Conservation (phyloP, 1,140 invertebrate species). For the Cydia fagiglandana region DNA sequence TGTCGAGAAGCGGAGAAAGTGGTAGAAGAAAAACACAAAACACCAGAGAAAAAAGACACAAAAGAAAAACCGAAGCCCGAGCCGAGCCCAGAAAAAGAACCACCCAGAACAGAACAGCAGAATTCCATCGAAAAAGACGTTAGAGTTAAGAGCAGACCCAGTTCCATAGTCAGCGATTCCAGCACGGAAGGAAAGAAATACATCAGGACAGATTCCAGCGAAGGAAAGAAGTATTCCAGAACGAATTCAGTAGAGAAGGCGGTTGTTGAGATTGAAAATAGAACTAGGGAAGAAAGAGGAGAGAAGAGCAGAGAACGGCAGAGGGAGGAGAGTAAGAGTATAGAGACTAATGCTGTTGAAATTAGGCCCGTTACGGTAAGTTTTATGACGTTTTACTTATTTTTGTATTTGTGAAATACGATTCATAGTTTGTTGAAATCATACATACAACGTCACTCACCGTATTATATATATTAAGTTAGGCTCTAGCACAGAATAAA, state of each 20-base stretch:
- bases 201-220: slow-evolving; percentile 35
- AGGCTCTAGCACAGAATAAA: too few species aligned
- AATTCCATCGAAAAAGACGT: slow-evolving; percentile 21
- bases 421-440: too few species aligned
- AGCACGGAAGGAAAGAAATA: slow-evolving; percentile 36
- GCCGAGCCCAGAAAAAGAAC: slow-evolving; percentile 43
- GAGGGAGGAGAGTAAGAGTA: slow-evolving; percentile 36
- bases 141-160: slow-evolving; percentile 19
- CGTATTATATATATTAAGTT: too few species aligned
- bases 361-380: slow-evolving; percentile 65
- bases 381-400: background rate
- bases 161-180: slow-evolving; percentile 19
- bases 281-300: slow-evolving; percentile 23
- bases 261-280: slow-evolving; percentile 34
- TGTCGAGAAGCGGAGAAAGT: slow-evolving; percentile 73
- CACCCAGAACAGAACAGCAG: slow-evolving; percentile 42
- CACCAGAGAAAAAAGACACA: slow-evolving; percentile 47
- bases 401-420: too few species aligned
- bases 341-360: slow-evolving; percentile 51
- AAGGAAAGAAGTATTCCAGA: slow-evolving; percentile 35
- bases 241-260: slow-evolving; percentile 35
- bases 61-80: slow-evolving; percentile 22
- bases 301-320: slow-evolving; percentile 32
- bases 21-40: slow-evolving; percentile 51
- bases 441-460: too few species aligned